phyloP scores from a whole-genome alignment of 2,113 vertebrate species.

The Sylvia atricapilla region DNA sequence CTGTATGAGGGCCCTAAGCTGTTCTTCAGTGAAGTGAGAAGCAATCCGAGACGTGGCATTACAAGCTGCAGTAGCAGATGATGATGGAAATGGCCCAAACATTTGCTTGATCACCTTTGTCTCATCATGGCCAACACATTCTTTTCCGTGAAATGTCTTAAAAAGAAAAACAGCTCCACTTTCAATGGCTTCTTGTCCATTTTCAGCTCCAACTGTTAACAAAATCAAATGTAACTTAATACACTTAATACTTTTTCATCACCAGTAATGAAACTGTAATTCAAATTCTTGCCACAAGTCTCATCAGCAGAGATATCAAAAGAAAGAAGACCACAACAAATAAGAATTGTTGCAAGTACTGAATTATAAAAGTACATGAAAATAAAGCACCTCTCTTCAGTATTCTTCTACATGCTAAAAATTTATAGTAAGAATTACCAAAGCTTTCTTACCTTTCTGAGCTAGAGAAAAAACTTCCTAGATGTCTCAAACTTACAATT shows the following conservation, averaged over 20 bases:
- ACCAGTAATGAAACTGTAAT: background rate
- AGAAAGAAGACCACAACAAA: background rate
- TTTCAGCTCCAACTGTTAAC: conserved; percentile 85
- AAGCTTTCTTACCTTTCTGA: background rate
- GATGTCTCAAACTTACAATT: background rate
- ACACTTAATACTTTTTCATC: background rate
- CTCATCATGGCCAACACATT: conserved; percentile 86
- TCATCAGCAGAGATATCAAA: background rate
- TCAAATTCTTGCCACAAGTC: background rate
- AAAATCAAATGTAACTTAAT: conserved; percentile 30
- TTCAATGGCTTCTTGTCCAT: conserved; percentile 87
- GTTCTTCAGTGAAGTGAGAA: conserved; percentile 76
- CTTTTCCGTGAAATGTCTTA: conserved; percentile 86
- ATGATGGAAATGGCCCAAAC: conserved; percentile 93
- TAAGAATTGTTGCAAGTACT: background rate
- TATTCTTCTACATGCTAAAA: background rate
- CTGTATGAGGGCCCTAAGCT: conserved; percentile 79
- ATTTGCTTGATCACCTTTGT: conserved; percentile 90
- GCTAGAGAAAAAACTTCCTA: background rate
- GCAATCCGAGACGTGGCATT: conserved; percentile 78
- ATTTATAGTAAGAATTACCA: background rate
- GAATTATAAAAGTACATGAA: background rate
- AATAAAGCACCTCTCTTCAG: conserved; percentile 4
- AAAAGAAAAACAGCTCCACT: conserved; percentile 92
- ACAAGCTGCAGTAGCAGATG: conserved; percentile 84